Conservation (phyloP, 2,797 vertebrate genomes). For the Zalophus californianus region DNA sequence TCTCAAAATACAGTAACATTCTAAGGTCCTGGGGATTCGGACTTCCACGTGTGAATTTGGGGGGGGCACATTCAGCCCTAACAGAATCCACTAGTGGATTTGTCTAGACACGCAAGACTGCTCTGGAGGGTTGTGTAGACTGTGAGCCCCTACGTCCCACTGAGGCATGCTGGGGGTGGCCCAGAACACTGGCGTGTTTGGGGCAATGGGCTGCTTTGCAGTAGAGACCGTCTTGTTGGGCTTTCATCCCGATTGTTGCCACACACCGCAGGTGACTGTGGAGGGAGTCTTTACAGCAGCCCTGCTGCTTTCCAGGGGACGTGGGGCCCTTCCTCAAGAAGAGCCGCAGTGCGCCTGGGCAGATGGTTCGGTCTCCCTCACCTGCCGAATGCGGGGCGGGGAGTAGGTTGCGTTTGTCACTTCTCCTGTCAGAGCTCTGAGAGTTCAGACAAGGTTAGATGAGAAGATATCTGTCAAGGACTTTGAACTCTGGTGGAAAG, state of each 20-base stretch:
- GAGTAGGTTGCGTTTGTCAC: not conserved
- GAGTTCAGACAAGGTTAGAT: conserved; percentile 24
- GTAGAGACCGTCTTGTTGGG: not conserved
- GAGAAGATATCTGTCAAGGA: not conserved
- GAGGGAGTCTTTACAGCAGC: fast-evolving
- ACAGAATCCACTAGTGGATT: not conserved
- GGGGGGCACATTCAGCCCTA: not conserved
- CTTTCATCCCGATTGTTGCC: not conserved
- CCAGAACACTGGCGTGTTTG: not conserved
- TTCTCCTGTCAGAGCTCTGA: not conserved
- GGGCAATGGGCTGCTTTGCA: not conserved
- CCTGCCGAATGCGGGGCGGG: fast-evolving
- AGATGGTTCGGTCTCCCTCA: not conserved
- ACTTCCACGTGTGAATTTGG: not conserved
- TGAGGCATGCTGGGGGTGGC: fast-evolving
- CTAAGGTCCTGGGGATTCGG: not conserved
- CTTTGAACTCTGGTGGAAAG: not conserved
- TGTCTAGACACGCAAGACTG: not conserved
- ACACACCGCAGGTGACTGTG: fast-evolving
- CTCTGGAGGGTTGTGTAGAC: not conserved
- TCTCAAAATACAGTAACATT: not conserved
- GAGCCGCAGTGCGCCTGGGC: not conserved
- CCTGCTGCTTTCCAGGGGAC: not conserved
- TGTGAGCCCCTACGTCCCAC: not conserved
- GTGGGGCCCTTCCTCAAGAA: not conserved